phyloP scores from a whole-genome alignment of 2,888 invertebrate species.

The Galerucella calmariensis region DNA sequence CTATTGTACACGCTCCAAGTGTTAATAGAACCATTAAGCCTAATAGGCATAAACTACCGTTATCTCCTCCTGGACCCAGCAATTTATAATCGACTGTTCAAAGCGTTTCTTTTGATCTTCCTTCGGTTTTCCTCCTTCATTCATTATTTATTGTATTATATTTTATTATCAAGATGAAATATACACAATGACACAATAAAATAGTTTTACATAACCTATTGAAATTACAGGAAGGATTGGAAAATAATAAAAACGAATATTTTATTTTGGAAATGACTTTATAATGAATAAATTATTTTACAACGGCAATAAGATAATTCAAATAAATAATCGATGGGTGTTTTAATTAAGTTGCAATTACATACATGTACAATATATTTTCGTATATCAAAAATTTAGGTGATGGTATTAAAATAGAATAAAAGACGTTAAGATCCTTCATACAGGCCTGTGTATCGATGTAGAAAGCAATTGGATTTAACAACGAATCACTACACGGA shows the following conservation, averaged over 20 bases:
- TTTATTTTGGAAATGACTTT: conserved; percentile 30
- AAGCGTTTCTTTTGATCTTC: background rate
- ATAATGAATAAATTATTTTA: conserved; percentile 53
- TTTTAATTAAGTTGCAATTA: conserved; percentile 17
- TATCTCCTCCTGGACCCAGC: conserved; percentile 16
- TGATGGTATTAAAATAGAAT: conserved; percentile 35
- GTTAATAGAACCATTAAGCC: conserved; percentile 47
- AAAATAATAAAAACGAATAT: background rate
- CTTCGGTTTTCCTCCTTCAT: background rate
- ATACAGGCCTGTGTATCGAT: conserved; percentile 51
- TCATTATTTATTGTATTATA: too few relatives aligned
- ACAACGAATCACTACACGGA: conserved; percentile 39
- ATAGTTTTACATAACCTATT: too few relatives aligned
- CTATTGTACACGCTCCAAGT: conserved; percentile 42
- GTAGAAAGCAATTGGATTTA: conserved; percentile 46
- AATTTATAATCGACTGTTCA: background rate
- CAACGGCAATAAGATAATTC: conserved; percentile 47
- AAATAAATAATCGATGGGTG: conserved; percentile 42
- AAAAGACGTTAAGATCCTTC: conserved; percentile 28
- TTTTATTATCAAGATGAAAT: too few relatives aligned
- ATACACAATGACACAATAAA: too few relatives aligned
- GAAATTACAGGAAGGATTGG: background rate
- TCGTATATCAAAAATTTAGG: conserved; percentile 35
- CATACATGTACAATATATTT: conserved; percentile 31
- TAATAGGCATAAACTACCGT: conserved; percentile 16